These are phyloP conservation scores for Capitella teleta DNA, from an alignment of 1,140 invertebrate genomes.

Conservation along the genomic window DNA sequence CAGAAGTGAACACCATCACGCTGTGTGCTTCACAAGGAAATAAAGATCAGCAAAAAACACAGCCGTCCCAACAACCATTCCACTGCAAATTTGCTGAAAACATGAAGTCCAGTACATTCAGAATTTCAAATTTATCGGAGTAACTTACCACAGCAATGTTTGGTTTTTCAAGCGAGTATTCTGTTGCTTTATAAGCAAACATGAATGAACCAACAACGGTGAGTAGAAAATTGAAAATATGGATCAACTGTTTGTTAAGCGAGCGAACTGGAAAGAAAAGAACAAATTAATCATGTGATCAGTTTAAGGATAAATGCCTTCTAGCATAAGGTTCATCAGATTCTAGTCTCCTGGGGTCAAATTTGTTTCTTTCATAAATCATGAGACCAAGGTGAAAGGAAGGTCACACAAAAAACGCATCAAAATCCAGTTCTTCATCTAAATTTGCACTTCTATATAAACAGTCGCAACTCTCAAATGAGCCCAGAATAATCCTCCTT, in stretches of 20 bases:
- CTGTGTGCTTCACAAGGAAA: slow-evolving; percentile 37
- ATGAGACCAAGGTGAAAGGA: too few relatives aligned
- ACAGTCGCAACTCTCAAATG: too few relatives aligned
- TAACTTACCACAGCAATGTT: slow-evolving; percentile 7
- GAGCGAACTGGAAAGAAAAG: slow-evolving; percentile 29
- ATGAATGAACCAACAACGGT: slow-evolving; percentile 44
- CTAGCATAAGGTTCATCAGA: too few relatives aligned
- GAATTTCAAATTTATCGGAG: background rate
- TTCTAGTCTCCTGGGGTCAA: too few relatives aligned
- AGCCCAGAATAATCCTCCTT: too few relatives aligned
- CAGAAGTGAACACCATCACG: too few relatives aligned
- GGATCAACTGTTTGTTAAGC: slow-evolving; percentile 41
- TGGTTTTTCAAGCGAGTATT: slow-evolving; percentile 18
- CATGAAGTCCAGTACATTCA: slow-evolving; percentile 14
- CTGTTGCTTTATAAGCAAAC: slow-evolving; percentile 40
- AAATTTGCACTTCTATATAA: too few relatives aligned
- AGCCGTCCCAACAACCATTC: slow-evolving; percentile 37
- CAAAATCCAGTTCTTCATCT: too few relatives aligned
- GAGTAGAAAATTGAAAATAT: slow-evolving; percentile 42
- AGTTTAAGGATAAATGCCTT: too few relatives aligned
- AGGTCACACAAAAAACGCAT: too few relatives aligned
- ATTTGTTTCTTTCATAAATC: too few relatives aligned
- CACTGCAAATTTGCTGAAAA: slow-evolving; percentile 38
- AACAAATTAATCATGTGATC: background rate
- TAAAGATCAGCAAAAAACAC: slow-evolving; percentile 47